Evolutionary conservation across 2,888 invertebrate genomes (phyloP), one percentile per base, ranked within the genome.

Genomic region (Mechanitis mazaeus): DNA sequence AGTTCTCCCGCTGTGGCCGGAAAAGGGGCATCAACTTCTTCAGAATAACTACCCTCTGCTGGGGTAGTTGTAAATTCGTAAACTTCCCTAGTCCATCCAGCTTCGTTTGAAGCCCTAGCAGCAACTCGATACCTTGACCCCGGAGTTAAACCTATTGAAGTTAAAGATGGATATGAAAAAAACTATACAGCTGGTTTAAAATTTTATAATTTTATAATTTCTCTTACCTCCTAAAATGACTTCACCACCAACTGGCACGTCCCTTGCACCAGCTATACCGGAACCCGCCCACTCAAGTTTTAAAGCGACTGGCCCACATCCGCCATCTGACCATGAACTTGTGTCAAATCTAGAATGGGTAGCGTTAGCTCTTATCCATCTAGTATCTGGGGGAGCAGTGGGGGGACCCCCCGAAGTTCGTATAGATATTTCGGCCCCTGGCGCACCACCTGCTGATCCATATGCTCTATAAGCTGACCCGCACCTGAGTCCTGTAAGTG

Each of bases 401-500:
- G 90, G 88, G 0, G 87, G 87, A 87, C 95, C 93, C 2, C 95
- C 94, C 63, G 96, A 96, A 73, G 96, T 96, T 28, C 96, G 95
- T 28, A 95, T 93, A 69, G 93, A 93, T 70, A 96, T 91, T 75
- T 94, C 92, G 38, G 94, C 90, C 64, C 96, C 96, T 0, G 94
- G 93, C 57, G 93, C 91, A 77, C 97, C 97, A 64, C 94, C 94
- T 0, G 97, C 95, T 11, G 94, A 93, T 70, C 97, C 92, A 78
- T 95, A 94, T 59, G 96, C 94, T 72, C 94, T 92, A 78, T 97
- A 97, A 58, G 93, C 92, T 46, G 95, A 95, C 35, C 97, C 97
- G 83, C 97, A 97, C 69, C 94, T 93, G 9, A 97, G 91, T 31
- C 94, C 93, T 42, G 93, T 92, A 45, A 96, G 88, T 2, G 93